A percentile compares a stretch with the other conserved stretches of the same genome.
phyloP scores from a whole-genome alignment of 2,113 vertebrate genomes.

The Dromiciops gliroides region DNA sequence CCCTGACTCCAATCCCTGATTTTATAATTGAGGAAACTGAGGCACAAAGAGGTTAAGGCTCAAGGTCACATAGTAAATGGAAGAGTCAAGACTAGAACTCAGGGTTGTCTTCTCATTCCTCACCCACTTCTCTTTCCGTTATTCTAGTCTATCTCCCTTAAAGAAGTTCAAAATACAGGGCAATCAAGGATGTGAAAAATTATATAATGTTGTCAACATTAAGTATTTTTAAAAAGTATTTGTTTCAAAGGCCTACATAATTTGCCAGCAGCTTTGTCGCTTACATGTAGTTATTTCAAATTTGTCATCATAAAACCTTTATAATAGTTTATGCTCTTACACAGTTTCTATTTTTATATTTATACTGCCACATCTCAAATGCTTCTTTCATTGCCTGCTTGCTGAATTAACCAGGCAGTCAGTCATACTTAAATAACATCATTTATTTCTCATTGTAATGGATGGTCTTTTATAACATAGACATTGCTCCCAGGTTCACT shows the following conservation, averaged over 20 bases:
- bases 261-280: not conserved
- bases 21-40: constrained; percentile 14
- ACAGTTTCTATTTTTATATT: not conserved
- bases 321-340: constrained; percentile 6
- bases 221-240: not conserved
- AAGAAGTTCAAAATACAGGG: not conserved
- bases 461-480: constrained; percentile 66
- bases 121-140: not conserved
- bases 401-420: not conserved
- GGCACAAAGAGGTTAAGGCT: not conserved
- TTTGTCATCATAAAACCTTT: constrained; percentile 41
- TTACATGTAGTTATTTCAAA: constrained; percentile 22
- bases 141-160: not conserved
- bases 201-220: not conserved
- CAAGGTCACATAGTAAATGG: not conserved
- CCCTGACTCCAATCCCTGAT: not conserved
- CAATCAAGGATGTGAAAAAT: not conserved
- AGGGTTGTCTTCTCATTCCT: not conserved
- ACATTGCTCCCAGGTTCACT: constrained; percentile 48
- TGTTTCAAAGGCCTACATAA: constrained; percentile 5
- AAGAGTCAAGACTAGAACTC: not conserved
- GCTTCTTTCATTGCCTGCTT: constrained; percentile 59
- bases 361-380: constrained; percentile 40
- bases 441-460: constrained; percentile 59
- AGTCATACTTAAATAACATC: not conserved